phyloP scores from a whole-genome alignment of 1,140 invertebrate genomes.

The Gonioctena quinquepunctata region DNA sequence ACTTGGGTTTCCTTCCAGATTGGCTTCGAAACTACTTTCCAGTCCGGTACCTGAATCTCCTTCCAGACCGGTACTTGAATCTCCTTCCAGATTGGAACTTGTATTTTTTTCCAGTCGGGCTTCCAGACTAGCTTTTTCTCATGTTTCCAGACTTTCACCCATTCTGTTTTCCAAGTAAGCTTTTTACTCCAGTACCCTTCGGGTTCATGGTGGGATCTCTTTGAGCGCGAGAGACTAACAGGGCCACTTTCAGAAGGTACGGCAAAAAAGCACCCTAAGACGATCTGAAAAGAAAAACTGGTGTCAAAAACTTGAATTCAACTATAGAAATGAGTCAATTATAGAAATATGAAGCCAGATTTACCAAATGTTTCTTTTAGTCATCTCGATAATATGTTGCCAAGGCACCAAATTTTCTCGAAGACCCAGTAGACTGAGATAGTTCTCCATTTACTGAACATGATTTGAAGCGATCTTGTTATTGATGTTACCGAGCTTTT shows the following conservation, averaged over 20 bases:
- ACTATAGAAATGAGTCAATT: not conserved
- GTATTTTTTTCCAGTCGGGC: constrained; percentile 65
- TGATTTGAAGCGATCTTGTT: too few relatives aligned
- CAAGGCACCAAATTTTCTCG: too few relatives aligned
- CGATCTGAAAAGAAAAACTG: constrained; percentile 52
- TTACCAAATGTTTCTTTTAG: too few relatives aligned
- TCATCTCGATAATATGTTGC: too few relatives aligned
- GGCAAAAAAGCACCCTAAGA: constrained; percentile 54
- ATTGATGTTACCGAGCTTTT: too few relatives aligned
- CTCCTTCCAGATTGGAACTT: constrained; percentile 69
- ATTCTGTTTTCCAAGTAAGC: constrained; percentile 68
- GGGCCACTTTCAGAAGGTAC: constrained; percentile 54
- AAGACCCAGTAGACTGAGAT: too few relatives aligned
- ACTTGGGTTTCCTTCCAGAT: constrained; percentile 69
- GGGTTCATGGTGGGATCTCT: constrained; percentile 58
- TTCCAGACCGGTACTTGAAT: constrained; percentile 67
- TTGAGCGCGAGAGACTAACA: constrained; percentile 54
- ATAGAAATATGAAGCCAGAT: not conserved
- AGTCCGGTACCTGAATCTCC: constrained; percentile 62
- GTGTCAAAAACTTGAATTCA: too few relatives aligned
- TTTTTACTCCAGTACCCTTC: constrained; percentile 69
- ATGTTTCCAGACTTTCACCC: constrained; percentile 62
- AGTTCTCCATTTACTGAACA: too few relatives aligned
- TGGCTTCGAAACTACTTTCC: constrained; percentile 67
- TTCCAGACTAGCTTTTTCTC: constrained; percentile 68